Evolutionary conservation across 2,888 invertebrate species (phyloP).

Genomic region (Anthophora plumipes): DNA sequence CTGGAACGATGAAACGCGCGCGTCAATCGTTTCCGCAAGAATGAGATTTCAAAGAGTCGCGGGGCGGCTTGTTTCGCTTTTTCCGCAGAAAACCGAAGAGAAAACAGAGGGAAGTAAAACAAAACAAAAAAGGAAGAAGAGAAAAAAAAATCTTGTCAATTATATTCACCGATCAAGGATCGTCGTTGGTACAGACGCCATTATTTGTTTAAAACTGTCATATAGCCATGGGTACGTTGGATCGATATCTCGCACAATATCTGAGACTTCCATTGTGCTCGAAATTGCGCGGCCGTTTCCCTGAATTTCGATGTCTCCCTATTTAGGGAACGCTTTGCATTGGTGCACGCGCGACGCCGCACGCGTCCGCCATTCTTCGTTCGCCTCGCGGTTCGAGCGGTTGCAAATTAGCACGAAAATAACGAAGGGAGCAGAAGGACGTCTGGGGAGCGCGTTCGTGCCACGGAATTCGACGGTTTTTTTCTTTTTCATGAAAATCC

Average conservation of each 20-base stretch:
- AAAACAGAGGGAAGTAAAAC: neutral
- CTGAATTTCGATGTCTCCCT: slow-evolving; percentile 30
- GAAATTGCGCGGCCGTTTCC: slow-evolving; percentile 18
- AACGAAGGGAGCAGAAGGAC: slow-evolving; percentile 15
- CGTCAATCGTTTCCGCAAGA: slow-evolving; percentile 18
- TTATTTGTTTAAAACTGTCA: slow-evolving; percentile 54
- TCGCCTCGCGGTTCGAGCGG: slow-evolving; percentile 1
- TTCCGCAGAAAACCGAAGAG: slow-evolving; percentile 5
- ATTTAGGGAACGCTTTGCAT: slow-evolving; percentile 10
- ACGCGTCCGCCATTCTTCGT: neutral
- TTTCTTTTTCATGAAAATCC: slow-evolving; percentile 7
- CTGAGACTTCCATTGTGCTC: slow-evolving; percentile 42
- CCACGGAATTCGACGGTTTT: slow-evolving; percentile 3
- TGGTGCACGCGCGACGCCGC: slow-evolving; percentile 18
- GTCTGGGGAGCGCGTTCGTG: slow-evolving; percentile 15
- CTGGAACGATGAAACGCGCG: neutral
- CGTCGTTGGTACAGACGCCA: slow-evolving; percentile 14
- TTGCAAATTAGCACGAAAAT: slow-evolving; percentile 36
- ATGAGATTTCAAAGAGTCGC: slow-evolving; percentile 39
- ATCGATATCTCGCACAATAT: slow-evolving; percentile 52
- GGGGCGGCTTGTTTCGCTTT: slow-evolving; percentile 6
- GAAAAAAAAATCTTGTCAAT: slow-evolving; percentile 26
- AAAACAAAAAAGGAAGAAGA: neutral
- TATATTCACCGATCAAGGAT: slow-evolving; percentile 35
- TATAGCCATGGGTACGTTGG: neutral